Evolutionary conservation across 30 jellyfish, hydroid and myxozoan species (phyloP).

Genomic region (Calvadosia cruxmelitensis): DNA sequence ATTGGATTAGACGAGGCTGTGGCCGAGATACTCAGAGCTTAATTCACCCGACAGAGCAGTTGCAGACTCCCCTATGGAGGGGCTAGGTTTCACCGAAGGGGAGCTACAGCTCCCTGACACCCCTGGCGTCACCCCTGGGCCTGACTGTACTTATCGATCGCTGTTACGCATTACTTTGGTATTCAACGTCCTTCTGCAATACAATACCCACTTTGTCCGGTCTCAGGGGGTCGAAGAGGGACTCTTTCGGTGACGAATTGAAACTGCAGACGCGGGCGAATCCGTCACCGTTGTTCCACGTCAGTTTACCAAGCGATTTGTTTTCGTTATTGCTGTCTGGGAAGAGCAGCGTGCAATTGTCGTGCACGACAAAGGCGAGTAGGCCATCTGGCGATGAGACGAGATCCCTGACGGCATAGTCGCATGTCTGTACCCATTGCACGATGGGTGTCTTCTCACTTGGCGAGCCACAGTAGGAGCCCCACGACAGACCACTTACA

Average conservation of each 20-base stretch:
- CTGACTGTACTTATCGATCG: no score
- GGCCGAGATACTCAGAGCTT: no score
- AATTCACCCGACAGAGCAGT: neutral
- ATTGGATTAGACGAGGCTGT: no score
- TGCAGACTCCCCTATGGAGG: neutral
- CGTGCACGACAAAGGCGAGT: constrained; percentile 48
- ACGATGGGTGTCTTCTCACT: constrained; percentile 52
- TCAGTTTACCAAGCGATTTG: constrained; percentile 29
- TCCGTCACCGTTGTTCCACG: constrained; percentile 70
- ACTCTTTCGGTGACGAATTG: constrained; percentile 2
- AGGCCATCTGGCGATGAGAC: constrained; percentile 42
- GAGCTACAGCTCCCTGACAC: no score
- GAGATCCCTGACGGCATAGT: constrained; percentile 20
- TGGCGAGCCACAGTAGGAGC: constrained; percentile 90
- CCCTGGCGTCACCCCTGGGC: no score
- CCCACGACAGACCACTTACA: constrained; percentile 81
- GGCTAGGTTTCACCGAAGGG: no score
- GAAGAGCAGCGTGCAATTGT: constrained; percentile 34
- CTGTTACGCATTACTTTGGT: neutral
- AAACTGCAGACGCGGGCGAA: constrained; percentile 46
- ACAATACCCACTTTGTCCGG: constrained; percentile 59
- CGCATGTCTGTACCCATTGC: constrained; percentile 59
- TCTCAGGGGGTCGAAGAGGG: constrained; percentile 60
- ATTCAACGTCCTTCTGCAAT: neutral
- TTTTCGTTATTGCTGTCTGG: constrained; percentile 41